Evolutionary conservation across 2,888 invertebrate species (phyloP).

Genomic region (Ophion slaviceki): DNA sequence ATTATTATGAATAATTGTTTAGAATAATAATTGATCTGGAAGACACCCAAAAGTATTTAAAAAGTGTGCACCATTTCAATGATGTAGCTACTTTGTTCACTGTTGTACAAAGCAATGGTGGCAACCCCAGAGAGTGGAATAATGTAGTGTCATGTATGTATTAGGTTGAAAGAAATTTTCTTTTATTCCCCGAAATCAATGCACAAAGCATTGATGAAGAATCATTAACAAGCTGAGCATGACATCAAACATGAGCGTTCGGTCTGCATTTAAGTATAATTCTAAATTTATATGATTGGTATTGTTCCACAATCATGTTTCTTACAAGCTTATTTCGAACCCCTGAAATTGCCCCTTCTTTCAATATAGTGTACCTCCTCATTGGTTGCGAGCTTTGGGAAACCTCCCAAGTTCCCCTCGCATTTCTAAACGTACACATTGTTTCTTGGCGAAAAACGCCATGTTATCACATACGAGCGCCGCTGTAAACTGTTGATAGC

Average conservation of each 20-base stretch:
- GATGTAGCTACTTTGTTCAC: too few species aligned
- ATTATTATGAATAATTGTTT: too few species aligned
- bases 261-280: too few species aligned
- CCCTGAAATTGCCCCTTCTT: conserved; percentile 72
- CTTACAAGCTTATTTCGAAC: conserved; percentile 70
- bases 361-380: conserved; percentile 69
- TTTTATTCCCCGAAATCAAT: background rate
- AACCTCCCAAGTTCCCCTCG: conserved; percentile 74
- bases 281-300: too few species aligned
- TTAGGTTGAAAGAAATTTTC: background rate
- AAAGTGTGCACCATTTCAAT: too few species aligned
- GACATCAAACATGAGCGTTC: too few species aligned
- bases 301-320: conserved; percentile 64
- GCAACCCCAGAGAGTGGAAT: too few species aligned
- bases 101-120: too few species aligned
- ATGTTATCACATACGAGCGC: conserved; percentile 26
- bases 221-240: conserved; percentile 18
- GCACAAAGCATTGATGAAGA: conserved; percentile 57
- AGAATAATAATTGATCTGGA: too few species aligned
- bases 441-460: conserved; percentile 66
- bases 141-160: too few species aligned
- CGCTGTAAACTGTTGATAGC: conserved; percentile 7
- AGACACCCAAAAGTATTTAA: too few species aligned
- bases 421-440: conserved; percentile 72
- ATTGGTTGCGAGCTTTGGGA: conserved; percentile 76